Evolutionary conservation across 2,797 vertebrate genomes (phyloP).

Genomic region (Sphaeramia orbicularis): DNA sequence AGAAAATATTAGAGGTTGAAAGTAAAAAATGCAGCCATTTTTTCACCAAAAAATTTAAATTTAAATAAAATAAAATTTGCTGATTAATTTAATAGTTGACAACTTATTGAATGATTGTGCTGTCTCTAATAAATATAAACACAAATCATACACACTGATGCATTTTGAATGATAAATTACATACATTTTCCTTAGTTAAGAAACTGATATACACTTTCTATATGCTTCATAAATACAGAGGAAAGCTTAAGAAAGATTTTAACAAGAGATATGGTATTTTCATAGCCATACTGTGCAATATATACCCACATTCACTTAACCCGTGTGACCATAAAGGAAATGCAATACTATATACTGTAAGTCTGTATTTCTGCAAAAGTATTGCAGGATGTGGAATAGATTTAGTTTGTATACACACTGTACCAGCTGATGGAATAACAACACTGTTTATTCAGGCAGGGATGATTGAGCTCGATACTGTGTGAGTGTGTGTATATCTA

Average conservation of each 20-base stretch:
- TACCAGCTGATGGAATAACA: constrained; percentile 79
- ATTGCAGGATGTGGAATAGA: constrained; percentile 76
- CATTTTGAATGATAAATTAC: neutral
- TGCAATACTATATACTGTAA: constrained; percentile 54
- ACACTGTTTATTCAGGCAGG: constrained; percentile 73
- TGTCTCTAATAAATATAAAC: too few species aligned
- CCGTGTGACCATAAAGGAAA: constrained; percentile 68
- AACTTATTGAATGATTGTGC: too few species aligned
- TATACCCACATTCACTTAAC: constrained; percentile 70
- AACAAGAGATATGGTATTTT: constrained; percentile 55
- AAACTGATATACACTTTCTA: constrained; percentile 8
- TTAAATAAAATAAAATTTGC: too few species aligned
- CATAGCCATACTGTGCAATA: constrained; percentile 18
- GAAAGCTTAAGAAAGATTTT: constrained; percentile 31
- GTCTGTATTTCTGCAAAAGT: constrained; percentile 63
- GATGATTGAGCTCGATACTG: constrained; percentile 74
- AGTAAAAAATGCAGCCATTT: too few species aligned
- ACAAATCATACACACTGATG: too few species aligned
- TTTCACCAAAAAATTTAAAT: too few species aligned
- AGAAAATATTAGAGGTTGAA: too few species aligned
- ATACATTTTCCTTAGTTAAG: neutral
- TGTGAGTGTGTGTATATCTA: constrained; percentile 33
- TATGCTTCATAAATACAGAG: constrained; percentile 12
- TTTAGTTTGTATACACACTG: constrained; percentile 74
- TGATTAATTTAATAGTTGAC: too few species aligned